Evolutionary conservation across 1,140 invertebrate genomes (phyloP), one percentile per base, ranked within the genome.

Genomic region (Orchesella cincta): DNA sequence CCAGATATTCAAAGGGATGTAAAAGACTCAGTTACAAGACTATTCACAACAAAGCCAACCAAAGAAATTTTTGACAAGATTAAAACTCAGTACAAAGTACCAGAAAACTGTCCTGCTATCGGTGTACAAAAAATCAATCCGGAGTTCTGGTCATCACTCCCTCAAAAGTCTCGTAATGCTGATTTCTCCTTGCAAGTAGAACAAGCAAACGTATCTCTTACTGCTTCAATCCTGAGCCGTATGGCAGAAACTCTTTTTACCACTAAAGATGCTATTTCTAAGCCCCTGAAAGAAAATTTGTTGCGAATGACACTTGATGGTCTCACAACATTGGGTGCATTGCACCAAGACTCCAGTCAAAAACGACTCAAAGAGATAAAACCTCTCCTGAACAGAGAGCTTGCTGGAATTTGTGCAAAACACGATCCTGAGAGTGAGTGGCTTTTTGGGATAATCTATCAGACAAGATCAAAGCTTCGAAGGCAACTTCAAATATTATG

Each of bases 361-460:
- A 64, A 64, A 23, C 57, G 57, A 29, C 5, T 12, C 5, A 5
- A 64, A n/a, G 57, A 64, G 12, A 64, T 78, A 26, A 62, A 52
- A 20, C 52, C 54, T 1, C 23, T 35, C 18, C 14, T 78, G n/a
- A 54, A 12, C 1, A 5, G 39, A 16, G 74, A 72, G 46, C 20
- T 33, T 46, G 64, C 26, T 28, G 34, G 20, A 2, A 20, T 46
- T 18, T 75, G 2, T 78, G 62, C 20, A 39, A 28, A 1, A 67
- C 1, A 3, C 29, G 20, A 16, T 1, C 57, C n/a, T 12, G 26
- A 1, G 74, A 62, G 0, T 62, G 74, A 72, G 26, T 46, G 26
- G 31, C 74, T 18, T 75, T 78, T 62, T 72, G 77, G n/a, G 77
- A 78, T 35, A 64, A 78, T 52, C 18, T 78, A 8, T 52, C 70